Base-by-base conservation (phyloP, 2,888 invertebrate genomes). In the Agonopterix arenella region DNA sequence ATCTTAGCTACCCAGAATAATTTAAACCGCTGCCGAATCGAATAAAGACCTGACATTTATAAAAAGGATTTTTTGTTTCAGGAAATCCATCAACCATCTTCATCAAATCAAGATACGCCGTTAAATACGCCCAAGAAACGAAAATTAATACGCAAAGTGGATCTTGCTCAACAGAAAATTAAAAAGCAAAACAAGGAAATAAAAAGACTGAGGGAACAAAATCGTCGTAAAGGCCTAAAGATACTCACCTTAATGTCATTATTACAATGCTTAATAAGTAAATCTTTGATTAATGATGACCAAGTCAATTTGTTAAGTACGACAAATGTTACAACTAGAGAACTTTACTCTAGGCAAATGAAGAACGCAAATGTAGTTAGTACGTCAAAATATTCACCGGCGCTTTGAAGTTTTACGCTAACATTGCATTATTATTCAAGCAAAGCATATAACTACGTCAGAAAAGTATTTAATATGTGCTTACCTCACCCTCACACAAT, bases 361-460 rank as follows among this genome's bases (percentile, higher is more conserved):
- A 11, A 5, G 11, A 42, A 42, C 13, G 11, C 42, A 11, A 42
- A 42, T 0, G 4, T 5, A 11, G 42, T 42, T 4, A 42, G 3
- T 2, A 11, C 42, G 2, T 2, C 42, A 7, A 47, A 47, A 18
- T 47, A 47, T 10, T 47, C 47, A 41, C 36, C 47, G 4, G 41
- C 16, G 4, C 40, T 47, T 9, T 9, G 47, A 11, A 18, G 41
- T 16, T 47, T 47, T 36, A 41, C 47, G 11, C 8, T 47, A 16
- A 47, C 40, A 2, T 18, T 47, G 4, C 40, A 47, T 28, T 47
- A 36, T 11, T 47, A 47, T 11, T 47, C 47, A 1, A 28, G 36
- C n/a, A 47, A 47, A 28, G 47, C 47, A 1, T 47, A 47, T 9
- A 11, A 41, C 9, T 47, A 41, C 18, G 47, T 47, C n/a, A 40